Evolutionary conservation across 2,113 vertebrate genomes (phyloP), one percentile per base, ranked within the genome.

Genomic region (Atractosteus spatula): DNA sequence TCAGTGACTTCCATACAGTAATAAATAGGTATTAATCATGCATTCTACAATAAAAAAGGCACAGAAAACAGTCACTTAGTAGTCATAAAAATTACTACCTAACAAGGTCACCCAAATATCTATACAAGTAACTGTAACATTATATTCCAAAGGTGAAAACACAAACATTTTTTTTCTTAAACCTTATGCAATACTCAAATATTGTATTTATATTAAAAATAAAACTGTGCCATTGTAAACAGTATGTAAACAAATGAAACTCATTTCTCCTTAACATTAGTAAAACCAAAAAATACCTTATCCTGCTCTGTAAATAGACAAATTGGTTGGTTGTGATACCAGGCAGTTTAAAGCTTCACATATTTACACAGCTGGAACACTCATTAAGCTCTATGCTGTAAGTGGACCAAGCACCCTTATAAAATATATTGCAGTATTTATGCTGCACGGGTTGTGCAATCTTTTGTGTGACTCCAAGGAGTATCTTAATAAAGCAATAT

Each of bases 91-190:
- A 95, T 93, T 85, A 94, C 94, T 91, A 95, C 90, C 95, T 97
- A 96, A 93, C 94, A 94, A 95, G 98, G 91, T 94, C 93, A 96
- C 92, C 92, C 93, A 92, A 93, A 94, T 94, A 94, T 91, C 93
- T 94, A 94, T 95, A 96, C 93, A 94, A 91, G 92, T 94, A 91
- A 94, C 91, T 91, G 92, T 95, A 97, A 98, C 94, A 98, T 95
- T 95, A 97, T 97, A 96, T 97, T 93, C 96, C 94, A 96, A 97
- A 95, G 91, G 94, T 97, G 94, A 96, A 96, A 96, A 95, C 95
- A 98, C 94, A 94, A 95, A 89, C 68, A 54, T 54, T 81, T 77
- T 88, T 92, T 94, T 93, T 94, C 90, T 94, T 95, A 94, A 96
- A 96, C 89, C 93, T 94, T 96, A 95, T 92, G 93, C 93, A 98